These are phyloP conservation scores for Synodontis membranacea DNA, from an alignment of 2,113 vertebrate species.

Conservation along the genomic window DNA sequence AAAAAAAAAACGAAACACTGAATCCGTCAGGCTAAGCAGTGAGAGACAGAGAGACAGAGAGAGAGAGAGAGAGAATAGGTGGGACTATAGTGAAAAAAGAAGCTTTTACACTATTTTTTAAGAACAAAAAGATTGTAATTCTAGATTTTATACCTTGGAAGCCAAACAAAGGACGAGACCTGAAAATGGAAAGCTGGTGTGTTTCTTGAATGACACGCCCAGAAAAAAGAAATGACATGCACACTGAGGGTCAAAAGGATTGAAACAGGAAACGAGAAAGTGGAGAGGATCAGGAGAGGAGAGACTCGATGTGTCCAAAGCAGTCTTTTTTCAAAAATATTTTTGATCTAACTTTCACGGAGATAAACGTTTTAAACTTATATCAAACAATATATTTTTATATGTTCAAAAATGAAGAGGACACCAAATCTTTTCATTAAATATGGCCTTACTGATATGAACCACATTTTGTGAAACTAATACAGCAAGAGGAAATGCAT, in stretches of 20 bases:
- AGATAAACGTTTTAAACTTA: neutral
- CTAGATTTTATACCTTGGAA: slow-evolving; percentile 12
- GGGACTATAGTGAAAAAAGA: slow-evolving; percentile 16
- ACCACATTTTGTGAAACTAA: neutral
- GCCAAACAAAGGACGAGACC: slow-evolving; percentile 25
- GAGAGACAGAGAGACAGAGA: slow-evolving; percentile 18
- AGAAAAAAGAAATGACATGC: slow-evolving; percentile 31
- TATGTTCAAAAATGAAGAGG: neutral
- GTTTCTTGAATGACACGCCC: slow-evolving; percentile 32
- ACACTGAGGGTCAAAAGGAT: slow-evolving; percentile 34
- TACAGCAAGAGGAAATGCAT: neutral
- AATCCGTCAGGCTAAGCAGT: slow-evolving; percentile 1
- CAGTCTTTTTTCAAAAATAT: neutral
- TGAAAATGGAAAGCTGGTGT: slow-evolving; percentile 35
- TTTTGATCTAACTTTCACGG: neutral
- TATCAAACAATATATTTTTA: neutral
- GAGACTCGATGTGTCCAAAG: neutral
- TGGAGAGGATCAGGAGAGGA: neutral
- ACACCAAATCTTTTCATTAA: slow-evolving; percentile 1
- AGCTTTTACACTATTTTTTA: slow-evolving; percentile 13
- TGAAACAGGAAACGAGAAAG: slow-evolving; percentile 19
- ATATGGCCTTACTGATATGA: neutral
- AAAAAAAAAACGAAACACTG: neutral
- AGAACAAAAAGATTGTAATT: slow-evolving; percentile 34
- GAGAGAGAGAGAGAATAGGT: slow-evolving; percentile 17